Conservation (phyloP, 2,888 invertebrate genomes). For the Psococerastis gibbosa region DNA sequence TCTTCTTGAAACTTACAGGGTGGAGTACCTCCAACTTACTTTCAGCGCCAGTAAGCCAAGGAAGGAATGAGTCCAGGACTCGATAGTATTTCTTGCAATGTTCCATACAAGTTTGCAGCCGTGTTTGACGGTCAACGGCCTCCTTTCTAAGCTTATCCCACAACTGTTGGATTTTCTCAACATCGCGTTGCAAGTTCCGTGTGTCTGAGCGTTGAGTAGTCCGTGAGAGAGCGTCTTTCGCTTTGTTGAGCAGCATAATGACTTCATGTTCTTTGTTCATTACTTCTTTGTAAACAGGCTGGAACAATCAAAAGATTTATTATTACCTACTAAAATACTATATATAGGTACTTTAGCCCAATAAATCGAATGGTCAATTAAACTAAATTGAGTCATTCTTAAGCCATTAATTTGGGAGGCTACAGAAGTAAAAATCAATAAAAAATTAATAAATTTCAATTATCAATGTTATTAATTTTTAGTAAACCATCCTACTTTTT, state of each 20-base stretch:
- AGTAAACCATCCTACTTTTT: too few relatives aligned
- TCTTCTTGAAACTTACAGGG: slow-evolving; percentile 62
- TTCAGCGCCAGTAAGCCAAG: slow-evolving; percentile 77
- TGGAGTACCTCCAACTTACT: slow-evolving; percentile 60
- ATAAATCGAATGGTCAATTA: slow-evolving; percentile 4
- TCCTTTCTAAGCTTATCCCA: slow-evolving; percentile 86
- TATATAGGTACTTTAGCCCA: slow-evolving; percentile 8
- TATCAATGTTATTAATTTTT: too few relatives aligned
- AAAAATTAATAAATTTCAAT: too few relatives aligned
- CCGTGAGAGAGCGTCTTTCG: slow-evolving; percentile 43
- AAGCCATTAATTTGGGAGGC: too few relatives aligned
- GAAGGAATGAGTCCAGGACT: slow-evolving; percentile 65
- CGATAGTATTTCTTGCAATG: slow-evolving; percentile 79
- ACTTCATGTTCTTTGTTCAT: slow-evolving; percentile 82
- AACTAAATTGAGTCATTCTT: too few relatives aligned
- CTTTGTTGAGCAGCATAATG: slow-evolving; percentile 84
- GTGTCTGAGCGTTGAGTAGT: slow-evolving; percentile 34
- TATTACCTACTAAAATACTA: too few relatives aligned
- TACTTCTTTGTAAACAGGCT: slow-evolving; percentile 71
- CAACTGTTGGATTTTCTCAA: slow-evolving; percentile 74
- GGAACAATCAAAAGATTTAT: slow-evolving; percentile 17
- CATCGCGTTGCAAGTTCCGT: slow-evolving; percentile 49
- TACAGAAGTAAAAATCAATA: too few relatives aligned
- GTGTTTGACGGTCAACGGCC: slow-evolving; percentile 66
- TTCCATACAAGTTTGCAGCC: slow-evolving; percentile 77